Evolutionary conservation across 64 coral and sea anemone genomes (phyloP).

Genomic region (Stylophora pistillata): DNA sequence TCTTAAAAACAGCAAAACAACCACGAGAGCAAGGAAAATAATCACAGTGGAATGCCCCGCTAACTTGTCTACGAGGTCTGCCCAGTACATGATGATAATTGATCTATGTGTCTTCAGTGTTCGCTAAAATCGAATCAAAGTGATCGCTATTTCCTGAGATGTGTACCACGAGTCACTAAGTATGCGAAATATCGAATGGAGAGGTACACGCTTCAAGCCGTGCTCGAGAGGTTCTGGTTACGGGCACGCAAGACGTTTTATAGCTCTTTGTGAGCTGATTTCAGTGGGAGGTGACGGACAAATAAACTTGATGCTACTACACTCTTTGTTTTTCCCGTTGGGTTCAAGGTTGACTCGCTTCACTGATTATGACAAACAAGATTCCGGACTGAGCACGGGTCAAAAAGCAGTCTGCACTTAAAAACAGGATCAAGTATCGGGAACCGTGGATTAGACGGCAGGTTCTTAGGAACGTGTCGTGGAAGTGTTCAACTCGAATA

Average conservation of each 20-base stretch:
- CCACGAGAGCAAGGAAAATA: slow-evolving; percentile 16
- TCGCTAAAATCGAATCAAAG: not conserved
- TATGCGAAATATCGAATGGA: not conserved
- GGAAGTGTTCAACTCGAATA: not conserved
- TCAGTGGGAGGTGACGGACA: slow-evolving; percentile 54
- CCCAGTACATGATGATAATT: slow-evolving; percentile 17
- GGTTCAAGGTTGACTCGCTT: slow-evolving; percentile 51
- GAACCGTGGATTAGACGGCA: slow-evolving; percentile 6
- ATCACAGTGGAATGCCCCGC: slow-evolving; percentile 56
- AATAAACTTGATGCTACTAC: slow-evolving; percentile 41
- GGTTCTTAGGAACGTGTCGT: not conserved
- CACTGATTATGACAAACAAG: slow-evolving; percentile 56
- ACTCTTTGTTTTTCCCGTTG: slow-evolving; percentile 47
- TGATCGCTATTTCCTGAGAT: not conserved
- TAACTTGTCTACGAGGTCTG: not conserved
- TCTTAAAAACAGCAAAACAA: slow-evolving; percentile 37
- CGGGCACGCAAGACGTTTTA: slow-evolving; percentile 40
- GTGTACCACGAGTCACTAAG: not conserved
- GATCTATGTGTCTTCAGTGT: slow-evolving; percentile 2
- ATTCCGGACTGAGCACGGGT: slow-evolving; percentile 24
- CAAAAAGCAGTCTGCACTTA: slow-evolving; percentile 24
- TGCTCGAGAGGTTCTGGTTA: slow-evolving; percentile 31
- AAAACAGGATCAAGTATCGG: slow-evolving; percentile 19
- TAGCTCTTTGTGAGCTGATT: not conserved
- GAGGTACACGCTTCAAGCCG: slow-evolving; percentile 28